These are phyloP conservation scores for Latrodectus geometricus DNA, from an alignment of 1,140 invertebrate species.

Conservation along the genomic window DNA sequence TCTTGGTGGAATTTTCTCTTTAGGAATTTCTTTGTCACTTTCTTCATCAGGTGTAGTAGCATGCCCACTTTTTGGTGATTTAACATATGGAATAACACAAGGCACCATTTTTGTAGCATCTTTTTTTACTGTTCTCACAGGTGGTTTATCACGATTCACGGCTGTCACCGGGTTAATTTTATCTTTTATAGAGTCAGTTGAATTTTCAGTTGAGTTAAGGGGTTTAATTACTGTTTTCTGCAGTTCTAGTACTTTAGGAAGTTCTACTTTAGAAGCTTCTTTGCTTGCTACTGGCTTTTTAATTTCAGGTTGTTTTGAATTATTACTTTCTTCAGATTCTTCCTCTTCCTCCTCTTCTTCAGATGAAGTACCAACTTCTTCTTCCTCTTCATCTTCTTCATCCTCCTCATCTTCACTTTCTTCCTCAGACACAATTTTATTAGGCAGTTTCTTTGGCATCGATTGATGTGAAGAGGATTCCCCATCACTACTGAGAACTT, in stretches of 20 bases:
- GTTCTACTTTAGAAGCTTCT: not conserved
- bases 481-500: conserved; percentile 38
- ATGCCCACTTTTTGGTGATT: conserved; percentile 41
- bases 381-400: conserved; percentile 72
- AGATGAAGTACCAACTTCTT: conserved; percentile 57
- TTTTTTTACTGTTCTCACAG: conserved; percentile 25
- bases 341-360: conserved; percentile 67
- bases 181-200: not conserved
- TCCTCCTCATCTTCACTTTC: conserved; percentile 69
- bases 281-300: not conserved
- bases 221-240: not conserved
- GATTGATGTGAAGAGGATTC: conserved; percentile 15
- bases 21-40: conserved; percentile 26
- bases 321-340: not conserved
- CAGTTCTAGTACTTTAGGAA: not conserved
- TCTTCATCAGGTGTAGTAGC: conserved; percentile 19
- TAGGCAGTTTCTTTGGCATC: conserved; percentile 18
- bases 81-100: conserved; percentile 54
- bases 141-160: conserved; percentile 1
- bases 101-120: conserved; percentile 56
- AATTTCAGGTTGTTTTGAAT: not conserved
- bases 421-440: conserved; percentile 72
- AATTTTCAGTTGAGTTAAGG: not conserved
- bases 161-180: not conserved
- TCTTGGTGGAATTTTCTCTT: not conserved